phyloP scores from a whole-genome alignment of 2,797 vertebrate species.

The Ptychadena robeensis region DNA sequence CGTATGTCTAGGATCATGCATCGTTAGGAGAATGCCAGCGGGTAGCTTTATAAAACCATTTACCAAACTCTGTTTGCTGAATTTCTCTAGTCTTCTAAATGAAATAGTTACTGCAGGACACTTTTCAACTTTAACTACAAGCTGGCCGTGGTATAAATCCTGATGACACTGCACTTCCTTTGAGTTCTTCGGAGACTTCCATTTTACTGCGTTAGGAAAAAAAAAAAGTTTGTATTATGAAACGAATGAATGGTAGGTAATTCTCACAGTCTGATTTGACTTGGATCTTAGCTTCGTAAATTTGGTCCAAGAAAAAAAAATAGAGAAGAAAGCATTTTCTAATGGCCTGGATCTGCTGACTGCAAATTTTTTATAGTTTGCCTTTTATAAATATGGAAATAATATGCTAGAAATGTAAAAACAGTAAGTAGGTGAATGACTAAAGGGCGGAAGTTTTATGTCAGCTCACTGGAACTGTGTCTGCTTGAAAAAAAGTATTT shows the following conservation, averaged over 20 bases:
- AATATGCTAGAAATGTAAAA: constrained; percentile 9
- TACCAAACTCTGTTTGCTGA: constrained; percentile 72
- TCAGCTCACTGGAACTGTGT: background rate
- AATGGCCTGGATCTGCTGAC: constrained; percentile 47
- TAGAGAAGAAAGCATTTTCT: constrained; percentile 12
- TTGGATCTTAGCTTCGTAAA: constrained; percentile 51
- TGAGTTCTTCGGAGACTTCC: constrained; percentile 71
- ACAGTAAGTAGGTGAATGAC: constrained; percentile 8
- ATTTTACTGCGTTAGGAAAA: constrained; percentile 23
- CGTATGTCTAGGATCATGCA: constrained; percentile 67
- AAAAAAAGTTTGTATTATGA: constrained; percentile 41
- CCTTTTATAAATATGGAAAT: constrained; percentile 13
- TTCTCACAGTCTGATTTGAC: constrained; percentile 29
- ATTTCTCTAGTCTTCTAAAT: constrained; percentile 70
- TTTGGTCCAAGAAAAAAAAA: constrained; percentile 39
- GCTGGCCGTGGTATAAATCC: constrained; percentile 69
- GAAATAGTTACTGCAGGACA: constrained; percentile 72
- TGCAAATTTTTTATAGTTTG: constrained; percentile 11
- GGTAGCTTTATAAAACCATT: constrained; percentile 70
- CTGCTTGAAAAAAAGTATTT: background rate
- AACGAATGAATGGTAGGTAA: constrained; percentile 49
- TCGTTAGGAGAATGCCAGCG: constrained; percentile 72
- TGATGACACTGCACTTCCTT: constrained; percentile 69
- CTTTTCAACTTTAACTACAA: constrained; percentile 74
- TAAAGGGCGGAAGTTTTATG: background rate